Percentiles rank a stretch among this genome's conserved stretches.
Evolutionary conservation across 1,140 invertebrate genomes (phyloP).

Genomic region (Streblospio benedicti): DNA sequence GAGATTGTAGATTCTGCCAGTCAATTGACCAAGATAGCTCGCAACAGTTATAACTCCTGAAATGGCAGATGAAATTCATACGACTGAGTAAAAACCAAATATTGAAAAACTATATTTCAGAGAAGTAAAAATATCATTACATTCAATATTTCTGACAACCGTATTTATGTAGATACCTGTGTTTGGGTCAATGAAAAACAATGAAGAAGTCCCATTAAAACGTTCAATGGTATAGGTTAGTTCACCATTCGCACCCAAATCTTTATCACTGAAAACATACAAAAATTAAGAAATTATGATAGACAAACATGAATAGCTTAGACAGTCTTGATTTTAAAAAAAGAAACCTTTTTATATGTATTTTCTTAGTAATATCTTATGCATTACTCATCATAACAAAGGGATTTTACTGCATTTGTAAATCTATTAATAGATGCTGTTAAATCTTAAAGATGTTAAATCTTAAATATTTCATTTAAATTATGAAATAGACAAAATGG

Average conservation of each 20-base stretch:
- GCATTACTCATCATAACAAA: no score
- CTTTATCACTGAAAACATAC: conserved; percentile 26
- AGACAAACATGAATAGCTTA: no score
- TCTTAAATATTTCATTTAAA: no score
- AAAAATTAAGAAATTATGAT: not conserved
- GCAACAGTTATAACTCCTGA: conserved; percentile 63
- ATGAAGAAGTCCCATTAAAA: conserved; percentile 29
- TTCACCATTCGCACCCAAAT: conserved; percentile 38
- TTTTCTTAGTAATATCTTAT: no score
- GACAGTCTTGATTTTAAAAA: no score
- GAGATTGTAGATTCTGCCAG: conserved; percentile 43
- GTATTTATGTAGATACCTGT: conserved; percentile 25
- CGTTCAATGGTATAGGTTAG: conserved; percentile 26
- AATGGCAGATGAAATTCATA: conserved; percentile 6
- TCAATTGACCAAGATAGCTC: conserved; percentile 50
- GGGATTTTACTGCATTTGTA: no score
- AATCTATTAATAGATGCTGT: no score
- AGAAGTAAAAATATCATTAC: no score
- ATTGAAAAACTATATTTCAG: no score
- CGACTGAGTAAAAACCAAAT: conserved; percentile 1
- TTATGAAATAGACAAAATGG: not conserved
- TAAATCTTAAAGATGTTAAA: no score
- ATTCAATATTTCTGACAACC: no score
- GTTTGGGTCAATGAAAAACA: conserved; percentile 27
- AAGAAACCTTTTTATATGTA: no score